Conservation (phyloP, 2,113 vertebrate species). For the Peromyscus polionotus region DNA sequence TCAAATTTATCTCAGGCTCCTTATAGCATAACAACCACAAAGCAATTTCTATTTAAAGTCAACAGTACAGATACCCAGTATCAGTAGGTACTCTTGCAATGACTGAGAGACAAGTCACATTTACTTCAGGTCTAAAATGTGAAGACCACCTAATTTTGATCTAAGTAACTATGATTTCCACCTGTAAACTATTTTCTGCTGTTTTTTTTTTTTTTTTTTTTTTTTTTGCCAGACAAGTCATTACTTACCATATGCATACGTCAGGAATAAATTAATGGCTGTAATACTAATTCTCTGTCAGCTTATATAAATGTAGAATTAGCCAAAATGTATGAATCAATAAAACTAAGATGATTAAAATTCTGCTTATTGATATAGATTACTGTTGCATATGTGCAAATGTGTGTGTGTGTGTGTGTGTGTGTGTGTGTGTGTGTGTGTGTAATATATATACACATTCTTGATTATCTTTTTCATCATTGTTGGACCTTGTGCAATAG, state of each 20-base stretch:
- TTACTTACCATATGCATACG: neutral
- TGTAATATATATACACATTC: neutral
- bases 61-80: neutral
- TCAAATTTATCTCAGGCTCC: neutral
- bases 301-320: neutral
- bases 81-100: neutral
- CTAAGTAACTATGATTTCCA: neutral
- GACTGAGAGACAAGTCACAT: too few relatives aligned
- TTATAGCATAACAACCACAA: neutral
- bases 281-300: neutral
- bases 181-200: neutral
- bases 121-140: neutral
- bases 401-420: neutral
- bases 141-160: neutral
- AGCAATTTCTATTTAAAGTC: neutral
- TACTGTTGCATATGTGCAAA: neutral
- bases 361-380: neutral
- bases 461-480: neutral
- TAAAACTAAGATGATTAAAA: neutral
- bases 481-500: neutral
- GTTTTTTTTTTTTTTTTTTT: too few relatives aligned
- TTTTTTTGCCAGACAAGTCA: neutral
- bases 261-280: neutral
- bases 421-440: neutral
- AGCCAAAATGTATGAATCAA: neutral